Evolutionary conservation across 2,797 vertebrate species (phyloP), one percentile per base, ranked within the genome.

Genomic region (Pangasius mekongensis): DNA sequence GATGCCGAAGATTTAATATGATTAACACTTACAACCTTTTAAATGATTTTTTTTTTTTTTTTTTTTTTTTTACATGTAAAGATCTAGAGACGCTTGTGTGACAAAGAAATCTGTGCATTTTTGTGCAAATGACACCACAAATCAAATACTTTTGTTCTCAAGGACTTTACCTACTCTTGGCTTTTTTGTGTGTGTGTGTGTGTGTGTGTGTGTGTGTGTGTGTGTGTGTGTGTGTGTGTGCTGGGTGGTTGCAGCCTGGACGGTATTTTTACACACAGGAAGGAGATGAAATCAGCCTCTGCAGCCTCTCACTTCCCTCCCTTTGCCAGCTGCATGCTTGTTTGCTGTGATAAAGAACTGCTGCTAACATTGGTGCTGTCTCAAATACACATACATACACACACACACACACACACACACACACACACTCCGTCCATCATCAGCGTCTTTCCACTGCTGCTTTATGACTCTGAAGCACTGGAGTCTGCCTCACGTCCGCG

Each of bases 261-360:
- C 86, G 90, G 58, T 93, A 93, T 92, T 82, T 90, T 39, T 0
- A 27, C 77, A n/a, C 10, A 92, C 92, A 94, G 95, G 94, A 95
- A 95, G 92, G 92, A 94, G 87, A 91, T 94, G 87, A 94, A 90
- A 89, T 89, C 86, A 77, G 85, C 84, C 86, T 88, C 86, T 64
- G 71, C 33, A 71, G 83, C 80, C 90, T 93, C 90, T 93, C 93
- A 94, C 93, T 93, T 95, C 93, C 95, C 71, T 83, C 80, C 74
- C 78, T 78, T 36, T 84, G 84, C 89, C 94, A 94, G 93, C 94
- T 93, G 94, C 80, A 2, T 39, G 81, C 2, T 47, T 6, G 54
- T 90, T 88, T 83, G 89, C 89, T 87, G 88, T 69, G 92, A 94
- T 93, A 91, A 89, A 85, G 43, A 71, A 47, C 20, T 52, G 62